phyloP scores from a whole-genome alignment of 2,797 vertebrate species.

The Lithobates sylvaticus region DNA sequence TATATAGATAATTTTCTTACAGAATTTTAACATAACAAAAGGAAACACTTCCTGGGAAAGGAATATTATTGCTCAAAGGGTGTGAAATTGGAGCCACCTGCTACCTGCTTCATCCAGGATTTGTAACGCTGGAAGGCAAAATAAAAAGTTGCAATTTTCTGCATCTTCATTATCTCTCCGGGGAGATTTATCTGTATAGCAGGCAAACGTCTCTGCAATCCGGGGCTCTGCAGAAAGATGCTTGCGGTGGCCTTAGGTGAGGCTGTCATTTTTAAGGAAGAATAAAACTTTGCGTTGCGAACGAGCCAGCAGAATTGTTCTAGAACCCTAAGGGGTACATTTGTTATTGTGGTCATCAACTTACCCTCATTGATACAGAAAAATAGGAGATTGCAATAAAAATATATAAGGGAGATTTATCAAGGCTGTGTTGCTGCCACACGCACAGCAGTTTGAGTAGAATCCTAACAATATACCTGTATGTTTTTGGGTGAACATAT shows the following conservation, averaged over 20 bases:
- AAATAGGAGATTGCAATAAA: constrained; percentile 40
- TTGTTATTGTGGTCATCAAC: constrained; percentile 24
- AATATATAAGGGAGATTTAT: constrained; percentile 29
- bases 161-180: constrained; percentile 53
- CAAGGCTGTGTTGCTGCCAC: constrained; percentile 1
- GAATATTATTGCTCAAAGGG: constrained; percentile 58
- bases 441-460: too few species aligned
- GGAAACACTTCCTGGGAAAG: constrained; percentile 43
- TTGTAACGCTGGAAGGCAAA: constrained; percentile 49
- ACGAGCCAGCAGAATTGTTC: not conserved
- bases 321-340: constrained; percentile 13
- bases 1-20: constrained; percentile 21
- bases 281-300: constrained; percentile 42
- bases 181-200: constrained; percentile 48
- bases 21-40: constrained; percentile 31
- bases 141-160: constrained; percentile 66
- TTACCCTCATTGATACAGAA: constrained; percentile 21
- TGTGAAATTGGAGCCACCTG: constrained; percentile 64
- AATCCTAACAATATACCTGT: too few species aligned
- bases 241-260: constrained; percentile 5
- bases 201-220: constrained; percentile 23
- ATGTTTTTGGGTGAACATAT: too few species aligned
- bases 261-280: constrained; percentile 53
- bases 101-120: constrained; percentile 41
- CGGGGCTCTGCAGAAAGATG: constrained; percentile 23